Conservation (phyloP, 2,888 invertebrate species). For the Heliconius ethilla region DNA sequence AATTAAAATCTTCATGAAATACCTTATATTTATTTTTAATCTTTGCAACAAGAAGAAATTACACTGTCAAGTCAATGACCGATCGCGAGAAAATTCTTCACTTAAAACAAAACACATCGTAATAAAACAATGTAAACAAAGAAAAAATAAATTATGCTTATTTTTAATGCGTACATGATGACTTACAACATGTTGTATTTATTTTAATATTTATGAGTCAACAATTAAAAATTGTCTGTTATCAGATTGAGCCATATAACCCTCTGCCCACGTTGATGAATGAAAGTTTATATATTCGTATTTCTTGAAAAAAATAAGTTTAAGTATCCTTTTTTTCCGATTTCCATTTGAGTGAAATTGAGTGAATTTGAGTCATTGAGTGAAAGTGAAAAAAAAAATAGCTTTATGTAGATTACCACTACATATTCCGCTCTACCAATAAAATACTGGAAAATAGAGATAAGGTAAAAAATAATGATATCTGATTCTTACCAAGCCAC, state of each 20-base stretch:
- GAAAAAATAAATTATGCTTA: slow-evolving; percentile 10
- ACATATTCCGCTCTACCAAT: background rate
- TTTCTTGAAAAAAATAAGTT: background rate
- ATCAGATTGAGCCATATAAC: background rate
- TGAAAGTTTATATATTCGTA: too few species aligned
- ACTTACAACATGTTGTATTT: slow-evolving; percentile 1
- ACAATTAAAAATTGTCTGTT: background rate
- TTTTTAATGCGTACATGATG: background rate
- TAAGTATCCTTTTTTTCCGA: background rate
- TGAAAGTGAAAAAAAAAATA: background rate
- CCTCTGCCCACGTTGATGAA: too few species aligned
- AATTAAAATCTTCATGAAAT: background rate
- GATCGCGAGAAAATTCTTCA: slow-evolving; percentile 5
- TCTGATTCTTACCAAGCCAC: slow-evolving; percentile 91
- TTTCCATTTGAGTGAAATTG: background rate
- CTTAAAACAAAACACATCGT: slow-evolving; percentile 2
- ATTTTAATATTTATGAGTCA: background rate
- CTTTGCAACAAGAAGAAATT: slow-evolving; percentile 8
- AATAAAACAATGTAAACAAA: slow-evolving; percentile 36
- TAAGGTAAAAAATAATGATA: background rate
- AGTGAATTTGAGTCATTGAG: too few species aligned
- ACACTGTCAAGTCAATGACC: slow-evolving; percentile 12
- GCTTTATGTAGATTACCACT: background rate
- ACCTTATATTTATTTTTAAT: slow-evolving; percentile 18
- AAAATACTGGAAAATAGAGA: background rate